Conservation (phyloP, 2,113 vertebrate species). For the Trematomus loennbergii region DNA sequence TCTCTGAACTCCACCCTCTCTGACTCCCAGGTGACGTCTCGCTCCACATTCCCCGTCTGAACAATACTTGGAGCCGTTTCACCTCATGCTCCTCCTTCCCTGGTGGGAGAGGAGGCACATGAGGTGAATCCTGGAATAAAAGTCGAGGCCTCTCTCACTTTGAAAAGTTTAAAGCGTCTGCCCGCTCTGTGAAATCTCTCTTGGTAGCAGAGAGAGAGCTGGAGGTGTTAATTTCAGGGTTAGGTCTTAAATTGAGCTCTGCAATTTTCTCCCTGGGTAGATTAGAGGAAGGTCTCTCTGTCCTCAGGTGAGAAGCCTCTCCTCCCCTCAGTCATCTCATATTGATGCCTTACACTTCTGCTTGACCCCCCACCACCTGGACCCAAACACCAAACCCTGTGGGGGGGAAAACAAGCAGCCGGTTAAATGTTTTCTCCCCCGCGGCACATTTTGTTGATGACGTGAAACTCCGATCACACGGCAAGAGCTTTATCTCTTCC, state of each 20-base stretch:
- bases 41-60: conserved; percentile 18
- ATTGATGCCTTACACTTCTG: conserved; percentile 65
- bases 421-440: conserved; percentile 39
- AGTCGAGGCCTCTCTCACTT: conserved; percentile 71
- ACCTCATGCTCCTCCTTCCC: conserved; percentile 29
- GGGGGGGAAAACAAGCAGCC: conserved; percentile 22
- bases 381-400: too few species aligned
- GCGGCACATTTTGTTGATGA: conserved; percentile 50
- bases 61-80: conserved; percentile 28
- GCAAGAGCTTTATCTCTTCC: conserved; percentile 67
- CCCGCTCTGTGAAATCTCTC: conserved; percentile 78
- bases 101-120: conserved; percentile 56
- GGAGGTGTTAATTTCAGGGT: conserved; percentile 88
- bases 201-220: conserved; percentile 81
- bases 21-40: neutral
- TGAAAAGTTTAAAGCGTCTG: conserved; percentile 78
- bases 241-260: conserved; percentile 86
- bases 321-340: conserved; percentile 70
- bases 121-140: conserved; percentile 73
- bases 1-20: neutral
- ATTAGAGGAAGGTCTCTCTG: conserved; percentile 82
- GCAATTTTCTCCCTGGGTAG: conserved; percentile 83
- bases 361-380: conserved; percentile 55
- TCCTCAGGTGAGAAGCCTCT: conserved; percentile 81
- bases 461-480: conserved; percentile 36